Evolutionary conservation across 2,113 vertebrate species (phyloP).

Genomic region (Emberiza fucata): DNA sequence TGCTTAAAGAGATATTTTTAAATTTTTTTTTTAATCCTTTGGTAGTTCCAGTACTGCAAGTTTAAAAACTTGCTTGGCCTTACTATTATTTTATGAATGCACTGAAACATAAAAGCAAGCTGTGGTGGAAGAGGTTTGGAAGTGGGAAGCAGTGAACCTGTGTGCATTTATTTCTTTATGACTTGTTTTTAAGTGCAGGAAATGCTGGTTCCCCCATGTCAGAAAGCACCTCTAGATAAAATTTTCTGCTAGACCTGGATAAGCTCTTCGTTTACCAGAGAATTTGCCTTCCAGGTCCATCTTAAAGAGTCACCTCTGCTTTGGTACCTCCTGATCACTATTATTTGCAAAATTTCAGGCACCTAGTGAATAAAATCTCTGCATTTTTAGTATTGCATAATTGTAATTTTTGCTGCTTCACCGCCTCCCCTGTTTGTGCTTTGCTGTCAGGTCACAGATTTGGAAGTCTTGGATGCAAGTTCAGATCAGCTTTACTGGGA

Average conservation of each 20-base stretch:
- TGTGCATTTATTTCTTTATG: background rate
- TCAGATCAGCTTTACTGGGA: background rate
- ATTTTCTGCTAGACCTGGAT: background rate
- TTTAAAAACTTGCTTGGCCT: background rate
- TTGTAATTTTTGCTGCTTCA: background rate
- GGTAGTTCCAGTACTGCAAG: background rate
- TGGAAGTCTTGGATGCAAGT: background rate
- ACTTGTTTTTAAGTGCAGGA: background rate
- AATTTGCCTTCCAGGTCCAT: background rate
- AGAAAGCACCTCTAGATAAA: background rate
- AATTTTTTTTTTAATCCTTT: background rate
- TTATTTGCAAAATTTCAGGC: background rate
- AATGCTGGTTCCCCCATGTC: background rate
- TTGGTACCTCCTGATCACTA: background rate
- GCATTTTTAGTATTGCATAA: background rate
- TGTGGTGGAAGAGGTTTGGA: fast-evolving
- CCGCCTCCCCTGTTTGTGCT: background rate
- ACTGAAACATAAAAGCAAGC: background rate
- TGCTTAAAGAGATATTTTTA: background rate
- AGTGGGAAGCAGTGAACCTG: background rate
- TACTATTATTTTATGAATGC: background rate
- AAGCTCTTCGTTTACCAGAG: background rate
- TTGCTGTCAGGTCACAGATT: background rate
- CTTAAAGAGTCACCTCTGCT: background rate
- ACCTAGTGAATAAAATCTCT: background rate